Percentiles rank a stretch among this genome's conserved stretches.
Conservation (phyloP, 2,797 vertebrate species). For the Austrolebias charrua region DNA sequence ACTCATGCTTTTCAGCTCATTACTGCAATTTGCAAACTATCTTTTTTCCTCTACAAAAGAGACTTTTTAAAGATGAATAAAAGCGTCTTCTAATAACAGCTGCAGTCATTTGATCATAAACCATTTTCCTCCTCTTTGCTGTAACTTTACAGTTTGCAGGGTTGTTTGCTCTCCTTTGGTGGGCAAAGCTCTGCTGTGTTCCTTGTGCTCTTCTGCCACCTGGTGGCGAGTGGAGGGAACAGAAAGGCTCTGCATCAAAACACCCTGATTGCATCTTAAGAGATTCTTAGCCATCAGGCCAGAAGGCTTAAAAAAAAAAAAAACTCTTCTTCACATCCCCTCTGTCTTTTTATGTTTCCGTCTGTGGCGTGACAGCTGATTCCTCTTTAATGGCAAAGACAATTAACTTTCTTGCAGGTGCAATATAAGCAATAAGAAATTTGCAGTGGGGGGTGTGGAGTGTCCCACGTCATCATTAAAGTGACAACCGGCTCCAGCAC, state of each 20-base stretch:
- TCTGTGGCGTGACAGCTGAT: slow-evolving; percentile 76
- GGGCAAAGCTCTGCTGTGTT: slow-evolving; percentile 52
- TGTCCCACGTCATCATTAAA: slow-evolving; percentile 80
- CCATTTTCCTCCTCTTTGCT: slow-evolving; percentile 33
- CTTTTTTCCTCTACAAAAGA: slow-evolving; percentile 19
- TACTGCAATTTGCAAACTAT: slow-evolving; percentile 32
- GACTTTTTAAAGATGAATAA: slow-evolving; percentile 25
- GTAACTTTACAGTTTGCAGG: slow-evolving; percentile 53
- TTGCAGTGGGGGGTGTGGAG: slow-evolving; percentile 47
- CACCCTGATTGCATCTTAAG: slow-evolving; percentile 73
- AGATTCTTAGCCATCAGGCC: slow-evolving; percentile 69
- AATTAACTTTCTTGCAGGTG: slow-evolving; percentile 74
- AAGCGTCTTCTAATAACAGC: slow-evolving; percentile 22
- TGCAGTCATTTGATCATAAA: slow-evolving; percentile 45
- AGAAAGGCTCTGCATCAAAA: slow-evolving; percentile 66
- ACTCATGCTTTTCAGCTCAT: slow-evolving; percentile 32
- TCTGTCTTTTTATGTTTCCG: slow-evolving; percentile 64
- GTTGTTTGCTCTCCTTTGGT: slow-evolving; percentile 25
- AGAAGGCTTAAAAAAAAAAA: slow-evolving; percentile 70
- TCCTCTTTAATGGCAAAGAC: slow-evolving; percentile 76
- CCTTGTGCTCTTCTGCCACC: slow-evolving; percentile 84
- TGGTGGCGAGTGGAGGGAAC: slow-evolving; percentile 68
- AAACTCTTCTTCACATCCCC: slow-evolving; percentile 56
- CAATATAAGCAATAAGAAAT: slow-evolving; percentile 62
- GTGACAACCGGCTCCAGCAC: slow-evolving; percentile 69